A percentile compares a stretch with the other conserved stretches of the same genome.
Evolutionary conservation across 2,797 vertebrate genomes (phyloP).

Genomic region (Chelonia mydas): DNA sequence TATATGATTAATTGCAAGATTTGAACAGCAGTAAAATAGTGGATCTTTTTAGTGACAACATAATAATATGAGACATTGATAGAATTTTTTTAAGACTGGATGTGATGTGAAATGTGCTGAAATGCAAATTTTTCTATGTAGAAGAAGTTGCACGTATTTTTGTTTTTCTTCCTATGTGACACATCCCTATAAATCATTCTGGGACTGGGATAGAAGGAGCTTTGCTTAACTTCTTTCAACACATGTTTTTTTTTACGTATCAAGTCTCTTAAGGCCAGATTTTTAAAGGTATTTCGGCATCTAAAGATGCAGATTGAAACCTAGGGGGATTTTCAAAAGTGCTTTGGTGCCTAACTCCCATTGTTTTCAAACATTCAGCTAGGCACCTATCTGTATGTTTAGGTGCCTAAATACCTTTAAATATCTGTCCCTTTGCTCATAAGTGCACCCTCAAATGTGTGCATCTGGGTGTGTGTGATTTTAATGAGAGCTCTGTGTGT

Average conservation of each 20-base stretch:
- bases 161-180: neutral
- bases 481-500: neutral
- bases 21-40: neutral
- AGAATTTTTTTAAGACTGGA: neutral
- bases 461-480: neutral
- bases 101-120: conserved; percentile 2
- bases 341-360: no score
- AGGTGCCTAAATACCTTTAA: neutral
- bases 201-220: neutral
- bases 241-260: no score
- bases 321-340: no score
- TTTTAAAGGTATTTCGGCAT: no score
- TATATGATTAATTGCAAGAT: neutral
- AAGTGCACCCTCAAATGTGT: neutral
- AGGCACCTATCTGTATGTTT: neutral
- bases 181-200: neutral
- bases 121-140: neutral
- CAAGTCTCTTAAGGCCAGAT: no score
- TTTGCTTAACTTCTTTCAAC: neutral
- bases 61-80: neutral
- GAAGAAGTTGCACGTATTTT: neutral
- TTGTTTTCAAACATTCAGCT: no score
- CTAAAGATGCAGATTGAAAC: no score
- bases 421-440: neutral
- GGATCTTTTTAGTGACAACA: neutral